Evolutionary conservation across 2,797 vertebrate genomes (phyloP).

Genomic region (Micrastur ruficollis): DNA sequence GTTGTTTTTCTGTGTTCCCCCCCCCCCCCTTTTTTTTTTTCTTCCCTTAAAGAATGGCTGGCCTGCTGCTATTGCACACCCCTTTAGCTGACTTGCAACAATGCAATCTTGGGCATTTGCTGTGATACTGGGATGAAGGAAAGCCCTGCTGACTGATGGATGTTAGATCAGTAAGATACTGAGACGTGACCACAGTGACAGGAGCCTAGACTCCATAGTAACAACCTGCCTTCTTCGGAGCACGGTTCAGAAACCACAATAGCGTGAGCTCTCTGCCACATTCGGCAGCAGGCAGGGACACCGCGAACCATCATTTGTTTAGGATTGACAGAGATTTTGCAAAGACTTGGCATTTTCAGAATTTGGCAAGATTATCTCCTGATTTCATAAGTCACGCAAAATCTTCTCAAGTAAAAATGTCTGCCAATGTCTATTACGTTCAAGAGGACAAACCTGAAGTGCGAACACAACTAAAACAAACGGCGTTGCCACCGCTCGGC

Average conservation of each 20-base stretch:
- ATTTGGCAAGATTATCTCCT: background rate
- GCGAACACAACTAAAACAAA: background rate
- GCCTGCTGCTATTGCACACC: background rate
- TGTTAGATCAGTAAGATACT: background rate
- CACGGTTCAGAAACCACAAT: background rate
- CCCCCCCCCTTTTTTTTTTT: background rate
- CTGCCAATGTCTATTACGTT: background rate
- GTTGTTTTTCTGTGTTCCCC: background rate
- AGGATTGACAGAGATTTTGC: background rate
- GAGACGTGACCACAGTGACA: background rate
- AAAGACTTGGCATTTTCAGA: background rate
- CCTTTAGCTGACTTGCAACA: background rate
- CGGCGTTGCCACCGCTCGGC: background rate
- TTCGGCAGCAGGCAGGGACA: background rate
- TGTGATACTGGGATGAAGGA: background rate
- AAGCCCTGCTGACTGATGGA: background rate
- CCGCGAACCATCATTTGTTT: background rate
- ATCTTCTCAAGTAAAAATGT: background rate
- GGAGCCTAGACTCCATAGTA: background rate
- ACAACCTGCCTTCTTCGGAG: background rate
- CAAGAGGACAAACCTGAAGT: background rate
- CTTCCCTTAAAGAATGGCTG: background rate
- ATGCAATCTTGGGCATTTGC: background rate
- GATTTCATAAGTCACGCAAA: background rate
- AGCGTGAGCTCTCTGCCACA: background rate